These are phyloP conservation scores for Lasiurus cinereus DNA, from an alignment of 2,113 vertebrate species.

Conservation along the genomic window DNA sequence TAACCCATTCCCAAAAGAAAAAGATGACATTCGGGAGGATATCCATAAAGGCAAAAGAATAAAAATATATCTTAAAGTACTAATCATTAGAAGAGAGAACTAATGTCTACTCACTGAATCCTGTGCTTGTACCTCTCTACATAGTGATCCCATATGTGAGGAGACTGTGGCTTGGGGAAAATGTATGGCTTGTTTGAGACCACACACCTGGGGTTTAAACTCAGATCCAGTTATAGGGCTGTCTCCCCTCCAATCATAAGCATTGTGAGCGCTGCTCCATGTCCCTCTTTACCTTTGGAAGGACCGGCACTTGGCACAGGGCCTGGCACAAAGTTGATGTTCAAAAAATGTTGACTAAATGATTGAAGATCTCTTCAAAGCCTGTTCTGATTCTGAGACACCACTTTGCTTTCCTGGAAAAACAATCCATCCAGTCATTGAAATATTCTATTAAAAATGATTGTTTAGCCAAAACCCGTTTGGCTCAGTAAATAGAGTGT, in stretches of 20 bases:
- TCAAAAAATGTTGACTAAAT: neutral
- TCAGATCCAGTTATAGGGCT: neutral
- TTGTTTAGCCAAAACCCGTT: no score
- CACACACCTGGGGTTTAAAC: neutral
- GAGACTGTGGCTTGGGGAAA: neutral
- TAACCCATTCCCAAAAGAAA: neutral
- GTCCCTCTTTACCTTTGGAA: neutral
- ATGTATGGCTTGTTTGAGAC: neutral
- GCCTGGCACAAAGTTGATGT: neutral
- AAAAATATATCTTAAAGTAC: neutral
- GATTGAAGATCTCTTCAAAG: neutral
- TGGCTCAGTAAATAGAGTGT: no score
- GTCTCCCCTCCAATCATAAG: neutral
- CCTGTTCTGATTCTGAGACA: neutral
- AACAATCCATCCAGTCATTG: neutral
- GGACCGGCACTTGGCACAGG: no score
- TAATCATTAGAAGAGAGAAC: neutral
- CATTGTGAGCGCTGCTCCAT: neutral
- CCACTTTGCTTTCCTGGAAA: neutral
- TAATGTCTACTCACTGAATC: neutral
- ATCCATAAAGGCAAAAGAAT: slow-evolving; percentile 5
- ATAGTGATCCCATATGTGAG: neutral
- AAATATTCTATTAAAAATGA: slow-evolving; percentile 22
- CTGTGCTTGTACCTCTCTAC: neutral
- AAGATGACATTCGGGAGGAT: neutral